phyloP scores from a whole-genome alignment of 2,888 invertebrate genomes.

The Spisula subtruncata region DNA sequence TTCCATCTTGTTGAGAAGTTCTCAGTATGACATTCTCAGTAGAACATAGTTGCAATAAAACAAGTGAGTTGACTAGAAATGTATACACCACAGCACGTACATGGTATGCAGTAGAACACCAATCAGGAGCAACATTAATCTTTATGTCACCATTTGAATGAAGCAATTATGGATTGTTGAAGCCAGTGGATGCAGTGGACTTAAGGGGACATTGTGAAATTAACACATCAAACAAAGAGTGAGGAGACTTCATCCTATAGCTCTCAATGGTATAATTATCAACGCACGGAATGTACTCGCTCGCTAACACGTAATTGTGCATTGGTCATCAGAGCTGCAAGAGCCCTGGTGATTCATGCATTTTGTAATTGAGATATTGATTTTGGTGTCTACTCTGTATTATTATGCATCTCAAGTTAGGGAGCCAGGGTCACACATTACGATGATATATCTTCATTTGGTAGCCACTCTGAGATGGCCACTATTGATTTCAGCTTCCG shows the following conservation, averaged over 20 bases:
- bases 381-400: slow-evolving; percentile 40
- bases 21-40: too few relatives aligned
- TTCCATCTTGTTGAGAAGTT: too few relatives aligned
- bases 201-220: neutral
- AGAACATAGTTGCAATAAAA: too few relatives aligned
- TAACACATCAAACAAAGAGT: slow-evolving; percentile 22
- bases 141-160: neutral
- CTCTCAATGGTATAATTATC: slow-evolving; percentile 28
- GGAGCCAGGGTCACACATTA: slow-evolving; percentile 18
- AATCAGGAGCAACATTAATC: neutral
- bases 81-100: neutral
- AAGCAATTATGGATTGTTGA: neutral
- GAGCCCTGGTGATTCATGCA: slow-evolving; percentile 50
- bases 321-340: slow-evolving; percentile 22
- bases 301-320: slow-evolving; percentile 10
- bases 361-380: slow-evolving; percentile 47
- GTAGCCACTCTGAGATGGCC: neutral
- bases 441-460: slow-evolving; percentile 45
- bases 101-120: neutral
- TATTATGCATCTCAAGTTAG: slow-evolving; percentile 49
- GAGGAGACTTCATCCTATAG: neutral
- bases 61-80: too few relatives aligned
- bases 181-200: neutral
- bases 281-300: neutral
- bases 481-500: slow-evolving; percentile 46